A percentile compares a stretch with the other conserved stretches of the same genome.
Evolutionary conservation across 2,797 vertebrate species (phyloP).

Genomic region (Lycodopsis pacificus): DNA sequence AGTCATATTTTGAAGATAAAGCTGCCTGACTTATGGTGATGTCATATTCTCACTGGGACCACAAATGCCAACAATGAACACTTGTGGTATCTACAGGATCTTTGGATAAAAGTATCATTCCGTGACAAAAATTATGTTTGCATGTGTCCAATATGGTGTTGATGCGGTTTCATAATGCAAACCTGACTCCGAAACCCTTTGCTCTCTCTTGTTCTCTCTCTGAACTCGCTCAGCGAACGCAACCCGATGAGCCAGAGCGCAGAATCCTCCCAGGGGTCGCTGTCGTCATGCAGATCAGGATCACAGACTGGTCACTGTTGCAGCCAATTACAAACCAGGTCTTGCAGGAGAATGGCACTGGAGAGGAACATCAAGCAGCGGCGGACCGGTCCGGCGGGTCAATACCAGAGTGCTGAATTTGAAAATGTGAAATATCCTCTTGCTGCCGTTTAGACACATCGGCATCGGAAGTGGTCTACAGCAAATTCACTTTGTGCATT

Average conservation of each 20-base stretch:
- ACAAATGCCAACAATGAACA: neutral
- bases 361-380: conserved; percentile 32
- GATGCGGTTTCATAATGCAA: neutral
- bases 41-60: neutral
- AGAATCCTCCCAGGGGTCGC: conserved; percentile 37
- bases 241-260: conserved; percentile 56
- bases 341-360: conserved; percentile 30
- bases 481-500: neutral
- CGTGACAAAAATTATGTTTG: conserved; percentile 2
- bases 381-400: neutral
- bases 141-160: conserved; percentile 8
- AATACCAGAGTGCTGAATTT: neutral
- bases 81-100: neutral
- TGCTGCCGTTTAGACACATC: neutral
- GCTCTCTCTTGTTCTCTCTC: conserved; percentile 2
- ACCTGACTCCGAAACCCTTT: neutral
- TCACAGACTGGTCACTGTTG: conserved; percentile 31
- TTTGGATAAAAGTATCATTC: conserved; percentile 17
- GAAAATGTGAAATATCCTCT: neutral
- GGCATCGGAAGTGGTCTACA: neutral
- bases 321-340: conserved; percentile 51
- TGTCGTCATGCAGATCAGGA: conserved; percentile 38
- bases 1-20: neutral
- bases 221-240: conserved; percentile 34
- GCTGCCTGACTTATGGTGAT: neutral